phyloP scores from a whole-genome alignment of 1,140 invertebrate genomes.

The Drosophila fuyamai region DNA sequence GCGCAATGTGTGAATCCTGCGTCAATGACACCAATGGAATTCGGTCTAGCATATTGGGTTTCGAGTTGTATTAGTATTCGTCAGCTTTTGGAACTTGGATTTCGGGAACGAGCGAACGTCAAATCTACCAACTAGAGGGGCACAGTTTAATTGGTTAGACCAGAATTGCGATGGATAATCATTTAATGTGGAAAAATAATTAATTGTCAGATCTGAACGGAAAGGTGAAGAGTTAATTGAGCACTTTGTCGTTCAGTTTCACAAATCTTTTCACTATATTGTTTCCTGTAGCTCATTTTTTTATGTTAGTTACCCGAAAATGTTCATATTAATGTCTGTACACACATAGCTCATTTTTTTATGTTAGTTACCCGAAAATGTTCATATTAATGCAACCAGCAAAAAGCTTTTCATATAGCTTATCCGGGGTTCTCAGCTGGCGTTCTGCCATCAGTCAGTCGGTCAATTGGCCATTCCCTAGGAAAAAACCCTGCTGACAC shows the following conservation, averaged over 20 bases:
- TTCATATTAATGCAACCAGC: conserved; percentile 22
- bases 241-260: too few relatives aligned
- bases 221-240: too few relatives aligned
- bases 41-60: conserved; percentile 25
- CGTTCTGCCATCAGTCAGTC: conserved; percentile 30
- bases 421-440: background rate
- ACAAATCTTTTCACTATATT: background rate
- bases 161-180: conserved; percentile 4
- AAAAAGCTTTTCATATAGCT: conserved; percentile 11
- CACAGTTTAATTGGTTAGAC: conserved; percentile 7
- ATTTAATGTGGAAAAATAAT: conserved; percentile 2
- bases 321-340: conserved; percentile 32
- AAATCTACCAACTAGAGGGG: conserved; percentile 15
- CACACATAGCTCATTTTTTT: too few relatives aligned
- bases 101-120: background rate
- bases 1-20: conserved; percentile 42
- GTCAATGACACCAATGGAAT: conserved; percentile 19
- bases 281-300: background rate
- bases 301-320: background rate
- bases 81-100: conserved; percentile 1
- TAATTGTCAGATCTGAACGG: background rate
- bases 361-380: background rate
- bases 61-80: conserved; percentile 17
- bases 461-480: conserved; percentile 3
- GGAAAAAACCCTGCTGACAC: conserved; percentile 23